Percentiles rank a stretch among this genome's conserved stretches.
Conservation (phyloP, 2,888 invertebrate species). For the Polyploca ridens region DNA sequence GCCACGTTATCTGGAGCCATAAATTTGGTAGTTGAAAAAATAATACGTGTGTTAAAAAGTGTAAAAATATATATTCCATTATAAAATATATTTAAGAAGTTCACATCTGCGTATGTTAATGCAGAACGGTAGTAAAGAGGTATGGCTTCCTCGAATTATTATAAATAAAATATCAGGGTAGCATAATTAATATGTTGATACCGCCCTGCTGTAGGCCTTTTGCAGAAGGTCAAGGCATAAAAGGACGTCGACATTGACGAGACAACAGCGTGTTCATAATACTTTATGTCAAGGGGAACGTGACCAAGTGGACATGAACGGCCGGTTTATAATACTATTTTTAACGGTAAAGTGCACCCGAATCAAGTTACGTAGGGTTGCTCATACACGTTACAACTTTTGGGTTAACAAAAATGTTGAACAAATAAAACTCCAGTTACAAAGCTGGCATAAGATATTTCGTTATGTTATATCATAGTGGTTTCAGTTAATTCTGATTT, state of each 20-base stretch:
- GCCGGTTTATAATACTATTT: conserved; percentile 27
- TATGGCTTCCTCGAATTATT: conserved; percentile 16
- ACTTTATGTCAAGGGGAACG: conserved; percentile 63
- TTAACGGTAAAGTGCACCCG: conserved; percentile 35
- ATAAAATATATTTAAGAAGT: conserved; percentile 21
- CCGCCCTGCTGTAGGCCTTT: conserved; percentile 30
- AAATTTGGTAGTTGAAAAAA: no score
- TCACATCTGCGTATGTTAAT: conserved; percentile 9
- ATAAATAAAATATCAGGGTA: conserved; percentile 15
- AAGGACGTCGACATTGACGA: conserved; percentile 61
- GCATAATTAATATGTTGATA: conserved; percentile 12
- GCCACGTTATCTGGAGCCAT: not conserved
- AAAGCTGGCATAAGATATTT: not conserved
- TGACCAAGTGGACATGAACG: conserved; percentile 58
- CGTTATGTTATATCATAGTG: not conserved
- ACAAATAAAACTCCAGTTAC: not conserved
- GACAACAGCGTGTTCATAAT: conserved; percentile 39
- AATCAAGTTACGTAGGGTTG: conserved; percentile 24
- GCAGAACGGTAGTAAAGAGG: conserved; percentile 13
- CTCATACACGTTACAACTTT: conserved; percentile 16
- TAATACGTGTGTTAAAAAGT: no score
- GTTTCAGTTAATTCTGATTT: not conserved
- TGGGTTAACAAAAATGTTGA: not conserved
- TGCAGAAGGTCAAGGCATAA: conserved; percentile 59
- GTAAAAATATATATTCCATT: no score